A percentile compares a stretch with the other conserved stretches of the same genome.
Evolutionary conservation across 2,888 invertebrate species (phyloP).

Genomic region (Suillia variegata): DNA sequence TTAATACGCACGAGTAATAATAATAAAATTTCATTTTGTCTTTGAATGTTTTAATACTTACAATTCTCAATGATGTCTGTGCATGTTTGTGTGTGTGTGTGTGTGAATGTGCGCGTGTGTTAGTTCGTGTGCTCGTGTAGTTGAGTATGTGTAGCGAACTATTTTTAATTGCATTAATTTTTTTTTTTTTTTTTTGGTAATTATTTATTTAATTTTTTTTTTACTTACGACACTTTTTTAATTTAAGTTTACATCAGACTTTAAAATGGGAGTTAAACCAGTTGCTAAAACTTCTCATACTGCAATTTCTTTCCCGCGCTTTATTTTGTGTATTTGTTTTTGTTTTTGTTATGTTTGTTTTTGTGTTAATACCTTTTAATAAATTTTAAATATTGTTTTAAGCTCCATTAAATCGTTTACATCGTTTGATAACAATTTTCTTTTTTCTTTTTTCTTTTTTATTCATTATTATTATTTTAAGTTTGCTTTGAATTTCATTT

Average conservation of each 20-base stretch:
- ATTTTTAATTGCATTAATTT: conserved; percentile 7
- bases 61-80: too few relatives aligned
- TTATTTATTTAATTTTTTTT: conserved; percentile 14
- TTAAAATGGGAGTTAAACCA: conserved; percentile 9
- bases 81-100: conserved; percentile 17
- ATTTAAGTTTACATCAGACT: conserved; percentile 11
- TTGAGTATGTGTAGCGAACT: too few relatives aligned
- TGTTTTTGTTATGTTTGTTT: conserved; percentile 29
- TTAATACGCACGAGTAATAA: too few relatives aligned
- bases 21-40: too few relatives aligned
- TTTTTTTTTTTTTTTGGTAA: conserved; percentile 21
- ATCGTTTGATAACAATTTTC: conserved; percentile 41
- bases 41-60: too few relatives aligned
- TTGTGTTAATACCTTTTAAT: conserved; percentile 26
- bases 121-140: background rate
- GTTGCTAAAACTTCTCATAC: background rate
- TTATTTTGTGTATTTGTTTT: conserved; percentile 38
- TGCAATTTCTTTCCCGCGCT: background rate
- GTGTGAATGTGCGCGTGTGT: background rate
- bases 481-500: conserved; percentile 12
- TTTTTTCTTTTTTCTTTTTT: conserved; percentile 38
- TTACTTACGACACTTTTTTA: background rate
- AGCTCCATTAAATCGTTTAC: conserved; percentile 22
- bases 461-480: conserved; percentile 34
- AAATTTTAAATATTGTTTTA: conserved; percentile 18